These are phyloP conservation scores for Dendropsophus ebraccatus DNA, from an alignment of 2,113 vertebrate species.

Conservation along the genomic window DNA sequence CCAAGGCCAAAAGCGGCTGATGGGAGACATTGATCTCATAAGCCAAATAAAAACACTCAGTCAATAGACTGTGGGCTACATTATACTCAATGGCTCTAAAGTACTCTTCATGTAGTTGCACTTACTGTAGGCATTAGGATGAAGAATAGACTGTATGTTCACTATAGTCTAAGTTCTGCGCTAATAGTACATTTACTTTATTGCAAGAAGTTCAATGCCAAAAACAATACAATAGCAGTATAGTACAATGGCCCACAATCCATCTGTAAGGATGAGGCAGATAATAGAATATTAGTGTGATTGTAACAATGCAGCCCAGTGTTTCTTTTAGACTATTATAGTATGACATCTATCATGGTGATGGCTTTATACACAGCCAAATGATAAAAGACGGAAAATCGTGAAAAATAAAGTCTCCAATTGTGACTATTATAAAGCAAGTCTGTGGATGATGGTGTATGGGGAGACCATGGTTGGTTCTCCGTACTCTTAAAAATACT, in stretches of 20 bases:
- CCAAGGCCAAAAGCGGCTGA: background rate
- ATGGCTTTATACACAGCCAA: background rate
- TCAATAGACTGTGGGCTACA: background rate
- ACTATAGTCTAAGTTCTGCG: background rate
- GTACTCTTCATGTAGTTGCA: background rate
- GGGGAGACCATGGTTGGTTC: too few species aligned
- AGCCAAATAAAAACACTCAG: background rate
- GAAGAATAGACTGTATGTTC: background rate
- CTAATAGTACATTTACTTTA: background rate
- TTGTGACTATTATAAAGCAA: too few species aligned
- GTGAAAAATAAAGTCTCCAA: background rate
- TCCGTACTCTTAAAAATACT: too few species aligned
- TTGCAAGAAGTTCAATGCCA: background rate
- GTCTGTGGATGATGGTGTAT: too few species aligned
- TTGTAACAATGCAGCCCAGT: background rate
- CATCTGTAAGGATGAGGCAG: background rate
- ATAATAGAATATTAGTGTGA: background rate
- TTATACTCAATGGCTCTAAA: background rate
- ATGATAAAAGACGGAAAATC: background rate
- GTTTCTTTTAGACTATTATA: background rate
- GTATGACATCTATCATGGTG: background rate
- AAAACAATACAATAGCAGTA: background rate
- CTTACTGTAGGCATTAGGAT: constrained; percentile 3
- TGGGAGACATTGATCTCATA: constrained; percentile 10
- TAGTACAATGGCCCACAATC: background rate